phyloP scores from a whole-genome alignment of 2,113 vertebrate species.

The Perca flavescens region DNA sequence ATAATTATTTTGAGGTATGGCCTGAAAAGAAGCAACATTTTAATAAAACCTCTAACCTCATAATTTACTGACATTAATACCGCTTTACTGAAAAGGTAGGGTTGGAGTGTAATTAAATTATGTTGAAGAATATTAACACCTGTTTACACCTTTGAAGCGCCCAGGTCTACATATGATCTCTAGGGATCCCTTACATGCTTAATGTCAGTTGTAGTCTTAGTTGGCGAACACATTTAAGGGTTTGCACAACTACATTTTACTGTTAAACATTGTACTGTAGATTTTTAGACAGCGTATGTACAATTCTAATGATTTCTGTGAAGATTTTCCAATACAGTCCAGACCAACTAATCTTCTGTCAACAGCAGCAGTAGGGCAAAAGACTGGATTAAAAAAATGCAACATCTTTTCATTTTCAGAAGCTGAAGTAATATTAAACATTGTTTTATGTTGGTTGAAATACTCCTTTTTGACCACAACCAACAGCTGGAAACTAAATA shows the following conservation, averaged over 20 bases:
- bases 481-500: neutral
- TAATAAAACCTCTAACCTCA: neutral
- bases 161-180: neutral
- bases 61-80: neutral
- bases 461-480: neutral
- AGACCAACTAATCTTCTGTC: slow-evolving; percentile 1
- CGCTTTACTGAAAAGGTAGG: neutral
- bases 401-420: neutral
- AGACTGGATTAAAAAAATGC: neutral
- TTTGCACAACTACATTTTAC: neutral
- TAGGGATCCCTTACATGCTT: neutral
- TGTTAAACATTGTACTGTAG: neutral
- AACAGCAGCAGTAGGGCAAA: neutral
- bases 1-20: neutral
- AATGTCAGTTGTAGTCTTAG: neutral
- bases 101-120: slow-evolving; percentile 1
- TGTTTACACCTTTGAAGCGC: slow-evolving; percentile 1
- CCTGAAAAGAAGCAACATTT: neutral
- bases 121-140: slow-evolving; percentile 2
- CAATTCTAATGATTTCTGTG: neutral
- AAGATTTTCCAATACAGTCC: slow-evolving; percentile 11
- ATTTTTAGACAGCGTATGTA: neutral
- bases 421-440: neutral
- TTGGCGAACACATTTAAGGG: neutral
- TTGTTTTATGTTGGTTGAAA: neutral